A percentile compares a stretch with the other conserved stretches of the same genome.
Conservation (phyloP, 2,888 invertebrate genomes). For the Augochlorella aurata region DNA sequence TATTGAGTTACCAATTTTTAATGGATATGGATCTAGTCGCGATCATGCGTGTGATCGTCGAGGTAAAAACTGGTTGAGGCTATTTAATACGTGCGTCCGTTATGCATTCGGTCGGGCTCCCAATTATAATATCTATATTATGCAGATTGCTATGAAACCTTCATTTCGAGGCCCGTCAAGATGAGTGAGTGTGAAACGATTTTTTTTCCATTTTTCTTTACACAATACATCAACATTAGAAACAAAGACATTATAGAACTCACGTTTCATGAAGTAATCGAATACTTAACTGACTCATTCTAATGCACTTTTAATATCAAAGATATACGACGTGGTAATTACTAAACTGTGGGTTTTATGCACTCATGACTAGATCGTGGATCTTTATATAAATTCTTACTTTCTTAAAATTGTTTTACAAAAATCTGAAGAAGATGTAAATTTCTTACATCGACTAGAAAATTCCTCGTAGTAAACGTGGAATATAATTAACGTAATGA, state of each 20-base stretch:
- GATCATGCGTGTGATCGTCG: slow-evolving; percentile 65
- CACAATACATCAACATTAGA: neutral
- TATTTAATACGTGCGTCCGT: slow-evolving; percentile 38
- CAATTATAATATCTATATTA: slow-evolving; percentile 43
- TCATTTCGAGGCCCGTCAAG: neutral
- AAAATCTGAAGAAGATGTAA: no score
- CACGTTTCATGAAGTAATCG: neutral
- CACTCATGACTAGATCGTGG: no score
- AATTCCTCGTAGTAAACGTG: no score
- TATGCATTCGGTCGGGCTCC: slow-evolving; percentile 32
- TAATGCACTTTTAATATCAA: neutral
- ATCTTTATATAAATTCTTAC: no score
- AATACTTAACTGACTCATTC: neutral
- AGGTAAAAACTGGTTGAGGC: slow-evolving; percentile 52
- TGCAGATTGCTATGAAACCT: neutral
- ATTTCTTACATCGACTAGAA: no score
- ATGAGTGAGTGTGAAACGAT: neutral
- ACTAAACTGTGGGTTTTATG: neutral
- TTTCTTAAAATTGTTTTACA: no score
- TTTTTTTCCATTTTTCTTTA: neutral
- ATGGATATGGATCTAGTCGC: slow-evolving; percentile 63
- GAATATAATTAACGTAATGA: no score
- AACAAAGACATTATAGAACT: neutral
- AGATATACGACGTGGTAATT: neutral
- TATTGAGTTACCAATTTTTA: slow-evolving; percentile 68